Evolutionary conservation across 2,797 vertebrate genomes (phyloP).

Genomic region (Prionace glauca): DNA sequence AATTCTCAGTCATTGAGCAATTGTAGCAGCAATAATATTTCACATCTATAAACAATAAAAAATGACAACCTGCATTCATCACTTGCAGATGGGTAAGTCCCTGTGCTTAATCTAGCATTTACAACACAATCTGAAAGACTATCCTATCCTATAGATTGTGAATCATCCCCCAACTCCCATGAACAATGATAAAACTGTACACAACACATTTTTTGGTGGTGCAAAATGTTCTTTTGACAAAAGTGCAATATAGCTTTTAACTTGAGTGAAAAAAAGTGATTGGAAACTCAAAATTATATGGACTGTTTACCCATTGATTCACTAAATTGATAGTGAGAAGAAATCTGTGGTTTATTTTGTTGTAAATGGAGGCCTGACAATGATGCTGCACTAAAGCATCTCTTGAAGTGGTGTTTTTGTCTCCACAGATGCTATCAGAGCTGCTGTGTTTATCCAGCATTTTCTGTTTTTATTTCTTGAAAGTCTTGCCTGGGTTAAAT

Average conservation of each 20-base stretch:
- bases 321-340: not conserved
- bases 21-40: not conserved
- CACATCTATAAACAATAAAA: conserved; percentile 15
- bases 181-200: not conserved
- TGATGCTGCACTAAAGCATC: too few relatives aligned
- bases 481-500: not conserved
- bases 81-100: not conserved
- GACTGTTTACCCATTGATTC: not conserved
- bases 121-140: not conserved
- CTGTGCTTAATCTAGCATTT: not conserved
- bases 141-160: not conserved
- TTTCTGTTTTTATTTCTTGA: too few relatives aligned
- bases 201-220: not conserved
- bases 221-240: not conserved
- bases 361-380: not conserved
- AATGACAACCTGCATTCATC: not conserved
- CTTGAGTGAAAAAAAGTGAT: not conserved
- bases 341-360: not conserved
- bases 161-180: not conserved
- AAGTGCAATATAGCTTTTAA: not conserved
- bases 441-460: too few relatives aligned
- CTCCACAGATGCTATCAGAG: too few relatives aligned
- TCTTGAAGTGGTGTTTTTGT: not conserved
- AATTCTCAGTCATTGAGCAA: not conserved
- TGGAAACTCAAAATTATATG: not conserved